Base-by-base conservation (phyloP, 2,113 vertebrate species). In the Pelmatolapia mariae region DNA sequence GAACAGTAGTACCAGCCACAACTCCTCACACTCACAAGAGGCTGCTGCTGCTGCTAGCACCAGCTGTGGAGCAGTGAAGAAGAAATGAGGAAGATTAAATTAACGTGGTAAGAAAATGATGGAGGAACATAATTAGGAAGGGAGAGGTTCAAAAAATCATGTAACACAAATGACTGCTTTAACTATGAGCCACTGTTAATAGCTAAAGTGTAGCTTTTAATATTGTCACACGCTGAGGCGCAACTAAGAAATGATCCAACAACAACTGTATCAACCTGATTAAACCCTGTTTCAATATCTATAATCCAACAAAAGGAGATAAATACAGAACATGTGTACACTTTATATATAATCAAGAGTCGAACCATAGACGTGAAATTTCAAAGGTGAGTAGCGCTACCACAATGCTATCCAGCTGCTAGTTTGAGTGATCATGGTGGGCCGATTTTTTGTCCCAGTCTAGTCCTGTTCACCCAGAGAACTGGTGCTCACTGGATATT, bases 291-390 rank as follows among this genome's bases (percentile, higher is more conserved):
- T 66, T 66, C 31, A 66, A n/a, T 66, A 66, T 0, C 18, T 38
- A 8, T 66, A n/a, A n/a, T 66, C 18, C 61, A 0, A 38, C 31
- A 66, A 66, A n/a, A 38, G 31, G 31, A 66, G 18, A 38, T 66
- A 36, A 66, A 36, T 66, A 66, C 31, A 66, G 61, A 66, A 18
- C 12, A 66, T 66, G 61, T 4, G 0, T 66, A 66, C 1, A 2
- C 61, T 12, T 38, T 66, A 38, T 66, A 66, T 66, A 66, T 66
- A 63, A 36, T 66, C 6, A 66, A 36, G 61, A 66, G 31, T 66
- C 61, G 7, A 66, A 63, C n/a, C 59, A n/a, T 36, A 66, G 31
- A n/a, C 1, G 10, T 66, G 18, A 66, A n/a, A 31, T 66, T 63
- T 63, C 18, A 36, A 36, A 63, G 59, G 59, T n/a, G 59, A 63